Percentiles rank a stretch among this genome's conserved stretches.
Conservation (phyloP, 2,113 vertebrate genomes). For the Condylura cristata region DNA sequence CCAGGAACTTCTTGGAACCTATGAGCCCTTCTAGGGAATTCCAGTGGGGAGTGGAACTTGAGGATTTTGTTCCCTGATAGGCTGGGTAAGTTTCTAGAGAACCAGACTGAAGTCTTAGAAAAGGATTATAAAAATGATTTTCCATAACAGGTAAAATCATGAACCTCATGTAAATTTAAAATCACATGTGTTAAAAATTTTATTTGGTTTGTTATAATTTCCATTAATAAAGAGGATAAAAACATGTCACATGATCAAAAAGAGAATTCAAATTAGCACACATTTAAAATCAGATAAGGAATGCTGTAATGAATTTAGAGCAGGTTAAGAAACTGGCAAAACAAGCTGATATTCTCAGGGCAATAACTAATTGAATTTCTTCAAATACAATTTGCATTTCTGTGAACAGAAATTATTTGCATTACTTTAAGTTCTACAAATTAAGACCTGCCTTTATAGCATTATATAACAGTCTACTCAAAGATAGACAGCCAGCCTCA, state of each 20-base stretch:
- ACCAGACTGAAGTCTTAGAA: not conserved
- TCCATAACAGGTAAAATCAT: not conserved
- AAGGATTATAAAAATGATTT: not conserved
- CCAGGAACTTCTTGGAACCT: not conserved
- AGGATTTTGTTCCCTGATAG: not conserved
- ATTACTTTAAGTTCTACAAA: conserved; percentile 3
- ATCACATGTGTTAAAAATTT: not conserved
- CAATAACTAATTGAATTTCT: conserved; percentile 12
- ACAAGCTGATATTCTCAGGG: not conserved
- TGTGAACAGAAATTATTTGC: conserved; percentile 40
- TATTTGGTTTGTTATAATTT: not conserved
- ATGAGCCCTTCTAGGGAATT: not conserved
- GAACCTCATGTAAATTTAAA: not conserved
- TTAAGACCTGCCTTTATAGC: not conserved
- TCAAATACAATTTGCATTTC: conserved; percentile 33
- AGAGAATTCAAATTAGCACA: not conserved
- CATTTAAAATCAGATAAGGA: not conserved
- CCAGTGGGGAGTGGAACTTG: not conserved
- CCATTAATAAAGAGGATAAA: not conserved
- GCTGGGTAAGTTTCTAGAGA: not conserved
- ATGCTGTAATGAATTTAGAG: not conserved
- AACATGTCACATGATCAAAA: not conserved
- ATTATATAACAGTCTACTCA: conserved; percentile 31
- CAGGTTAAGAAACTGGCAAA: not conserved
- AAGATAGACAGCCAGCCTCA: not conserved